Percentiles rank a stretch among this genome's conserved stretches.
Evolutionary conservation across 1,140 invertebrate species (phyloP).

Genomic region (Triops longicaudatus): DNA sequence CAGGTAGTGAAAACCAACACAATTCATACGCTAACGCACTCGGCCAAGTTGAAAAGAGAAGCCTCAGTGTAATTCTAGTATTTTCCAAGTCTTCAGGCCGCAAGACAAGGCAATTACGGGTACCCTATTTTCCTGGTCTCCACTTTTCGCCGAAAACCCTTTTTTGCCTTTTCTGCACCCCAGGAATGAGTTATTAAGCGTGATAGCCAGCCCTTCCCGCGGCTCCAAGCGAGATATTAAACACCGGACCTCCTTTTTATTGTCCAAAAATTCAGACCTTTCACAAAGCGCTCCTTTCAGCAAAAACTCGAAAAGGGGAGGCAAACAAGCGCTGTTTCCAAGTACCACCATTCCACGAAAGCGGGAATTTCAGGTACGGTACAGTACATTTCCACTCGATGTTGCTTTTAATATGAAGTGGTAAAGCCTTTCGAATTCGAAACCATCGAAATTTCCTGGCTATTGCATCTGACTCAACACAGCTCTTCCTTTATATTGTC

Average conservation of each 20-base stretch:
- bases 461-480: neutral
- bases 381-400: too few relatives aligned
- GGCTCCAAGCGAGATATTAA: neutral
- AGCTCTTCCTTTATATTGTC: neutral
- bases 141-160: neutral
- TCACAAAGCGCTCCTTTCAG: neutral
- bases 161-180: neutral
- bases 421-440: neutral
- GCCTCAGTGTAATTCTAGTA: neutral
- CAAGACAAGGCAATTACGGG: neutral
- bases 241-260: neutral
- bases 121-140: neutral
- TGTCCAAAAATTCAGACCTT: neutral
- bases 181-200: neutral
- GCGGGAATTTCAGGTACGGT: too few relatives aligned
- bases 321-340: neutral
- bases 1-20: neutral
- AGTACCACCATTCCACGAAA: neutral
- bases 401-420: too few relatives aligned
- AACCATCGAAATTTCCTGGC: neutral
- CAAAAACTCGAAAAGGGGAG: too few relatives aligned
- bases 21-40: neutral
- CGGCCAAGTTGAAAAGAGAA: neutral
- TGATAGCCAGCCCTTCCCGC: neutral
- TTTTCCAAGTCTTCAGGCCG: neutral